Base-by-base conservation (phyloP, 2,797 vertebrate genomes). In the Threskiornis aethiopicus region DNA sequence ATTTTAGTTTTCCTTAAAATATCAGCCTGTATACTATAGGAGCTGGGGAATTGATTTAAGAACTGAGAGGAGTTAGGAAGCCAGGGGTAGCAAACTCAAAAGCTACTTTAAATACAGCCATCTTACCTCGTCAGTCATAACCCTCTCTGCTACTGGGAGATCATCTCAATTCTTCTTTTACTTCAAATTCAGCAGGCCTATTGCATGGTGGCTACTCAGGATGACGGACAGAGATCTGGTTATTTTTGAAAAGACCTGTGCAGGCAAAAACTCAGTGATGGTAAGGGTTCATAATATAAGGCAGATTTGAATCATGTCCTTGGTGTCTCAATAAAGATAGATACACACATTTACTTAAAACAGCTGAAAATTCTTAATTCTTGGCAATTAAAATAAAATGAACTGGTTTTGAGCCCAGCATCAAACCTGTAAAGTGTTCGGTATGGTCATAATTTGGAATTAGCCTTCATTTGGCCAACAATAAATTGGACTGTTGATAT, bases 391-490 rank as follows among this genome's bases (percentile, higher is more conserved):
- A 92, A 90, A 93, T n/a, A 44, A 90, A 87, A 64, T 13, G 2
- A 93, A 42, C 47, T 59, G 29, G 31, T 22, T 73, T 89, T 29
- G 29, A 51, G 31, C 13, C 66, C 73, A 91, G 16, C n/a, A 80
- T 64, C 61, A 92, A 77, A 77, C 39, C 64, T 89, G 42, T 80
- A 73, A 81, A 87, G 19, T 83, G 33, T 94, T 96, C 62, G 18
- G 16, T 92, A 28, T 80, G 55, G 65, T 93, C 64, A 47, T 72
- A 89, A 90, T 92, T 92, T 81, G 22, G 41, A 91, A 87, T 94
- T 95, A 87, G 16, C 57, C 42, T 65, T n/a, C 73, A 64, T 95
- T 96, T 83, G 52, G 62, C 33, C 67, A 92, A 33, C 79, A 42
- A 67, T 82, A 90, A 72, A 90, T 78, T 80, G 67, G 58, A 84